Evolutionary conservation across 1,140 invertebrate genomes (phyloP), one percentile per base, ranked within the genome.

Genomic region (Drosophila miranda): DNA sequence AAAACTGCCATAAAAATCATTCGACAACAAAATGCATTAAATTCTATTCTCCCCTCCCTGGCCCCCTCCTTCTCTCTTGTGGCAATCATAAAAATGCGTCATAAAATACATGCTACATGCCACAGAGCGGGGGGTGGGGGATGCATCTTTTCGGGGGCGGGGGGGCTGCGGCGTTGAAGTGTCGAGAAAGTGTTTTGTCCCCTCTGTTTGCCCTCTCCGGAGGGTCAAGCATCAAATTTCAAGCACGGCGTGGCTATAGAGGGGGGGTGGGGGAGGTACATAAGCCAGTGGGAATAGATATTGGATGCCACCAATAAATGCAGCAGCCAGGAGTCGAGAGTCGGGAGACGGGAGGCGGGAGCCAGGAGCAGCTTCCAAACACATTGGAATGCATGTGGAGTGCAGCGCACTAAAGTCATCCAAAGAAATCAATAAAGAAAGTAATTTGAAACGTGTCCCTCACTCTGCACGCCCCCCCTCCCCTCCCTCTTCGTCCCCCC

Each of bases 351-450:
- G 16, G 16, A 16, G 16, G 0, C 0, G 28, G 21, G 43, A 21
- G 28, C 42, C 42, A 30, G 50, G 34, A 34, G n/a, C 46, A 4
- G 7, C 16, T n/a, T 30, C 26, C 49, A 30, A 54, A 43, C 60
- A 71, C 50, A 54, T 61, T 72, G 67, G 60, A 75, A 75, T 75
- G 71, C 71, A 75, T 75, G 61, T 75, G 55, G 72, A 67, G 71
- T 19, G 19, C 19, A 19, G 19, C 19, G 19, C 71, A 74, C 43
- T 75, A 49, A 43, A 75, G 69, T 74, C 70, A 64, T 73, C 53
- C 42, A 62, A 53, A 53, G 68, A 81, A 86, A 86, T 86, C 81
- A 86, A 86, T 86, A 86, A 86, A 86, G 81, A 84, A 84, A 84
- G 81, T 84, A 84, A 86, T 84, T 86, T 87, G 81, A 84, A 84